These are phyloP conservation scores for Pyrochroa serraticornis DNA, from an alignment of 2,888 invertebrate species.

Conservation along the genomic window DNA sequence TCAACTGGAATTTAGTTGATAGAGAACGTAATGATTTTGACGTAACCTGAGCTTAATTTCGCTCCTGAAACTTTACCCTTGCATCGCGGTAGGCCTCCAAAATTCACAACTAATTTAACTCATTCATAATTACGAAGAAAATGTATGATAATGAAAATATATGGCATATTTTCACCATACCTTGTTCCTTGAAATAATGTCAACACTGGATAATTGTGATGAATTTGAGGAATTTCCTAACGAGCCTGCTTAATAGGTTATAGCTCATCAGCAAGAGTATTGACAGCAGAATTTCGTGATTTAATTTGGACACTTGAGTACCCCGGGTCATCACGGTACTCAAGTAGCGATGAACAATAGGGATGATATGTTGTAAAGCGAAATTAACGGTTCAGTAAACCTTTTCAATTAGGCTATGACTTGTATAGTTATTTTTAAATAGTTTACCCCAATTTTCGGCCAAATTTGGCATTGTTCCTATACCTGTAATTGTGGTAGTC, in stretches of 20 bases:
- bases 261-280: neutral
- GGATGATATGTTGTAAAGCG: too few relatives aligned
- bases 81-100: constrained; percentile 23
- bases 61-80: constrained; percentile 22
- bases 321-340: too few relatives aligned
- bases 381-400: too few relatives aligned
- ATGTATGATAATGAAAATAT: constrained; percentile 27
- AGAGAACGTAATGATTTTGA: constrained; percentile 17
- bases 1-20: too few relatives aligned
- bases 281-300: too few relatives aligned
- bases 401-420: too few relatives aligned
- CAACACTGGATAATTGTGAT: constrained; percentile 9
- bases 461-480: too few relatives aligned
- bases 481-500: too few relatives aligned
- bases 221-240: constrained; percentile 11
- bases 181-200: constrained; percentile 10
- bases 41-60: constrained; percentile 23
- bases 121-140: constrained; percentile 27
- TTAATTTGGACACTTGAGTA: too few relatives aligned
- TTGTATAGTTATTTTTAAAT: too few relatives aligned
- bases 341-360: too few relatives aligned
- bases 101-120: constrained; percentile 29
- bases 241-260: neutral
- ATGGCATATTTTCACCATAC: constrained; percentile 24
- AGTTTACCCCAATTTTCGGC: too few relatives aligned